Evolutionary conservation across 2,113 vertebrate genomes (phyloP).

Genomic region (Aegotheles bennettii): DNA sequence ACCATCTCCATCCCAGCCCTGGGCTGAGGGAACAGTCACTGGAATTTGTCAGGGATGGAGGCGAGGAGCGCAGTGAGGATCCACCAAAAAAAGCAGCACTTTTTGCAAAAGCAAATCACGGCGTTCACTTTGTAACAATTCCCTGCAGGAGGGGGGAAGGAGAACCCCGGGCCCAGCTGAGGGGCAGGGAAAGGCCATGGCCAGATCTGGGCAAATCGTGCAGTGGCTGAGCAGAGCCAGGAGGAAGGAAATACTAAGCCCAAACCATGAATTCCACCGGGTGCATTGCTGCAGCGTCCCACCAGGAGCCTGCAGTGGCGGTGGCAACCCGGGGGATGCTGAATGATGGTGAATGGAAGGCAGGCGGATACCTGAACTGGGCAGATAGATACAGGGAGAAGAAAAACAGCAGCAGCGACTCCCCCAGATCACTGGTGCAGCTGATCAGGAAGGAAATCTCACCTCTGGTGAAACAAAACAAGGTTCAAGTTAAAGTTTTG

Average conservation of each 20-base stretch:
- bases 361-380: neutral
- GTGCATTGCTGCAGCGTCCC: neutral
- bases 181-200: too few species aligned
- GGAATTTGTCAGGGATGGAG: neutral
- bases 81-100: neutral
- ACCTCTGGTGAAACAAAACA: neutral
- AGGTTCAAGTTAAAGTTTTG: neutral
- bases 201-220: accelerated
- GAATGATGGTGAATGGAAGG: too few species aligned
- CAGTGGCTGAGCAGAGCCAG: accelerated
- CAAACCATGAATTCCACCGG: neutral
- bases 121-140: neutral
- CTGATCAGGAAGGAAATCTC: neutral
- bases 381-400: accelerated
- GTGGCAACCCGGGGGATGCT: neutral
- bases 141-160: accelerated
- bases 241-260: neutral
- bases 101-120: neutral
- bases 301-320: neutral
- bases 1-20: neutral
- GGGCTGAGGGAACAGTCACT: too few species aligned
- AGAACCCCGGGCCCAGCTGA: accelerated
- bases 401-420: accelerated
- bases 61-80: accelerated
- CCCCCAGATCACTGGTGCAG: accelerated